Base-by-base conservation (phyloP, 2,888 invertebrate species). In the Lithophane semibrunnea region DNA sequence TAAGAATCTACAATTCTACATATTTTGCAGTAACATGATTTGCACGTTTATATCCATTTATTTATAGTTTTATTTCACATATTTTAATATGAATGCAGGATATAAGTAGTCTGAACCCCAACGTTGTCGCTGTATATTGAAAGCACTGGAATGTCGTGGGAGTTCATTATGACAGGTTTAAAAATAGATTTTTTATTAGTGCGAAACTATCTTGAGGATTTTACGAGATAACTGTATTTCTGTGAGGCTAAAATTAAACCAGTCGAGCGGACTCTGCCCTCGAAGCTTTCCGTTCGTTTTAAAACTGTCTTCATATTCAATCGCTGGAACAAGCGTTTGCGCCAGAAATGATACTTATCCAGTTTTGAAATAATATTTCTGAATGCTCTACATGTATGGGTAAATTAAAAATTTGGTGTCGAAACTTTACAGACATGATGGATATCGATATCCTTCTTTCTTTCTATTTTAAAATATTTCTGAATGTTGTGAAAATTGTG, bases 181-280 rank as follows among this genome's bases (percentile, higher is more conserved):
- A 83, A 89, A 83, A 87, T 87, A 89, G 86, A 81, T 84, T 86
- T 84, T 86, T 86, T 89, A 86, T 89, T 86, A 80, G 85, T 77
- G 83, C 84, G 84, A 86, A 89, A 85, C 84, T 87, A 86, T 86
- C 78, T 86, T 82, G 75, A 84, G 77, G 76, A 87, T 86, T 88
- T 88, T 79, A 88, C 84, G 86, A 83, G 82, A 86, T 87, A 77
- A 78, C 86, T 85, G 85, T 90, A 88, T 88, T 88, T 89, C 85
- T 86, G 83, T 69, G 75, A 73, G 64, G 77, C 84, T 89, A 90
- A 87, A 88, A 80, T 83, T 88, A 88, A 82, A 84, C 69, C 66
- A 64, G 80, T 73, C 73, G 73, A 66, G 73, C 66, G 82, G 86
- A 87, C 82, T 88, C 69, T 83, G 88, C 75, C 73, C 83, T 67